phyloP scores from a whole-genome alignment of 1,140 invertebrate genomes.

The Agrypnia vestita region DNA sequence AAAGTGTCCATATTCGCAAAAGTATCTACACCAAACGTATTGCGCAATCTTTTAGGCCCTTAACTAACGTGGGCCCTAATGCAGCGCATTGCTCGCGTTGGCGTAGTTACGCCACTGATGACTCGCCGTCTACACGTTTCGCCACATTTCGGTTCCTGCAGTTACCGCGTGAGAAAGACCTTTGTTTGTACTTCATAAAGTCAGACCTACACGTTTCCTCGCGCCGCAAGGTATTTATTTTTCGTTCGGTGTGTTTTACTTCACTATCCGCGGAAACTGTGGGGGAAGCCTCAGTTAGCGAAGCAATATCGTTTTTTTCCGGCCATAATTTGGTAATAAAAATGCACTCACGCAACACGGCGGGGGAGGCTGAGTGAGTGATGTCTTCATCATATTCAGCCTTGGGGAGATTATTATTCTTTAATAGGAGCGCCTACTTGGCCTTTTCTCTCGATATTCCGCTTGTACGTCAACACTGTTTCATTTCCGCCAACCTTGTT shows the following conservation, averaged over 20 bases:
- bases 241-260: slow-evolving; percentile 27
- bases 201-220: slow-evolving; percentile 1
- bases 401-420: slow-evolving; percentile 26
- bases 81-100: too few species aligned
- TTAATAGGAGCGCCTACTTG: slow-evolving; percentile 11
- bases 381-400: slow-evolving; percentile 43
- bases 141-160: not conserved
- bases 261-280: slow-evolving; percentile 33
- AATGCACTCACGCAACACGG: slow-evolving; percentile 45
- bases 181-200: not conserved
- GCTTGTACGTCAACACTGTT: not conserved
- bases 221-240: slow-evolving; percentile 24
- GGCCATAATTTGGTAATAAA: slow-evolving; percentile 44
- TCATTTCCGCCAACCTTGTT: too few species aligned
- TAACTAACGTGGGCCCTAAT: too few species aligned
- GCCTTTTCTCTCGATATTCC: not conserved
- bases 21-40: too few species aligned
- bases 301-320: slow-evolving; percentile 36
- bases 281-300: slow-evolving; percentile 26
- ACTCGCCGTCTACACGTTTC: not conserved
- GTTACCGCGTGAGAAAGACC: not conserved
- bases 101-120: too few species aligned
- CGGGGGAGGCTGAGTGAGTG: slow-evolving; percentile 23
- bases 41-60: too few species aligned
- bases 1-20: too few species aligned